phyloP scores from a whole-genome alignment of 2,888 invertebrate species.

The Stenodema calcarata region DNA sequence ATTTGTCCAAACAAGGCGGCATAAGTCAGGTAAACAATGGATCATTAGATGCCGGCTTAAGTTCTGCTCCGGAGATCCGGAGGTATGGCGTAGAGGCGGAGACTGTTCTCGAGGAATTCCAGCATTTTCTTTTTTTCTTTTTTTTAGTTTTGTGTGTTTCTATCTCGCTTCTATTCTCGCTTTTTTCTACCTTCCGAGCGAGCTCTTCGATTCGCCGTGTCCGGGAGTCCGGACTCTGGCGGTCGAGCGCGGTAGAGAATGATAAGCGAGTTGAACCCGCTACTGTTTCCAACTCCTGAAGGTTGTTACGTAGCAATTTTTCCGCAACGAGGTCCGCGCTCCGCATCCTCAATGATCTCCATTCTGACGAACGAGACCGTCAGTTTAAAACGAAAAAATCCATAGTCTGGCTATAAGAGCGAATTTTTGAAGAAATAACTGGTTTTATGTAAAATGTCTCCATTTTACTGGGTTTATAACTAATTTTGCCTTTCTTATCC shows the following conservation, averaged over 20 bases:
- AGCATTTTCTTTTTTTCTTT: background rate
- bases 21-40: slow-evolving; percentile 48
- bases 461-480: too few relatives aligned
- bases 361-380: too few relatives aligned
- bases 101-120: background rate
- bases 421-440: too few relatives aligned
- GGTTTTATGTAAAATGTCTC: too few relatives aligned
- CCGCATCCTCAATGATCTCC: background rate
- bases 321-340: background rate
- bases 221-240: background rate
- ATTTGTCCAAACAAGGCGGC: slow-evolving; percentile 49
- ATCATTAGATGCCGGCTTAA: slow-evolving; percentile 39
- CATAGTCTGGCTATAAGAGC: too few relatives aligned
- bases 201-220: background rate
- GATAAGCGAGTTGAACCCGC: background rate
- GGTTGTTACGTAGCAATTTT: background rate
- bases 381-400: too few relatives aligned
- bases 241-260: background rate
- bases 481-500: too few relatives aligned
- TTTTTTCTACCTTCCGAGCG: background rate
- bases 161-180: too few relatives aligned
- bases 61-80: background rate
- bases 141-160: too few relatives aligned
- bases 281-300: background rate
- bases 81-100: background rate